Conservation (phyloP, 2,888 invertebrate species). For the Callyntrura guangdongensis region DNA sequence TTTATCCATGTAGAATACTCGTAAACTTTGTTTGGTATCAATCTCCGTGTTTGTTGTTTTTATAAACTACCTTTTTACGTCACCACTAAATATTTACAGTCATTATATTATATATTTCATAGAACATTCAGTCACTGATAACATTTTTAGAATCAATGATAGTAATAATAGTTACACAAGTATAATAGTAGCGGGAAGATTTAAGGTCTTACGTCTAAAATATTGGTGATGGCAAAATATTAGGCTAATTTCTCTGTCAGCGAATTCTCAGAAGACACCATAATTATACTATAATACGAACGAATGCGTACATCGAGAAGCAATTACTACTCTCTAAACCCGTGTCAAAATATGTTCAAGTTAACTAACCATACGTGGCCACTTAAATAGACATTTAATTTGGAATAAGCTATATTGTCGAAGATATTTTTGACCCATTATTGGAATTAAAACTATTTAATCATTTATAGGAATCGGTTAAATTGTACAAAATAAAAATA, state of each 20-base stretch:
- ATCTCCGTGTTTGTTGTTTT: background rate
- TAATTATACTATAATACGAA: background rate
- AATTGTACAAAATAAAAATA: constrained; percentile 12
- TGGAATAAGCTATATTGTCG: constrained; percentile 19
- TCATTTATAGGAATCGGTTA: background rate
- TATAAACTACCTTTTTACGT: background rate
- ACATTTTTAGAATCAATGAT: background rate
- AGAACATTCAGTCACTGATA: constrained; percentile 38
- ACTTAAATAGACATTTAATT: no score
- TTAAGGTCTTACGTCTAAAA: background rate
- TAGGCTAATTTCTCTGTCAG: background rate
- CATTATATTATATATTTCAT: background rate
- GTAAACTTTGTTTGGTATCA: constrained; percentile 6
- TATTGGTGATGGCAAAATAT: background rate
- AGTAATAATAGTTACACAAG: background rate
- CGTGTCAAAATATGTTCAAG: background rate
- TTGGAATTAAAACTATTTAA: background rate
- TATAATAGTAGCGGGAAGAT: constrained; percentile 3
- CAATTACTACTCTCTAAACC: background rate
- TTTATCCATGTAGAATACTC: background rate
- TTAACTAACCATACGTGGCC: background rate
- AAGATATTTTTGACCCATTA: background rate
- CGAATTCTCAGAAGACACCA: background rate
- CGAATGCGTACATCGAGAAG: background rate
- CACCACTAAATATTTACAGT: background rate